A percentile compares a stretch with the other conserved stretches of the same genome.
These are phyloP conservation scores for Geophilus truncorum DNA, from an alignment of 2,888 invertebrate genomes.

Conservation along the genomic window DNA sequence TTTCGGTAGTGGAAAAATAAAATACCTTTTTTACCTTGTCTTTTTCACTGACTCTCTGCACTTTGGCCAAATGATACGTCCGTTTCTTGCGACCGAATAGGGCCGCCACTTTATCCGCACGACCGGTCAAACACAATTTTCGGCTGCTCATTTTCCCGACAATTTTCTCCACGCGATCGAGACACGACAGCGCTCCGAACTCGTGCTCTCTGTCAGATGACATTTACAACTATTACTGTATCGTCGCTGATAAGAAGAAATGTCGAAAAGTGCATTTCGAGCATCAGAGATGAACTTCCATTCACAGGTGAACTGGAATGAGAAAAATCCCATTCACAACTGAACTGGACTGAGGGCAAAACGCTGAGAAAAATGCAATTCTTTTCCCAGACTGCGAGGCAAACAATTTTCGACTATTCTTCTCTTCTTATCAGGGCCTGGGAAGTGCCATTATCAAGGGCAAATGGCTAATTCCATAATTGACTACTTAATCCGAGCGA, in stretches of 20 bases:
- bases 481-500: neutral
- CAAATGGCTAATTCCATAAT: neutral
- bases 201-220: neutral
- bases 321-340: too few relatives aligned
- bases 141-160: neutral
- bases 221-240: neutral
- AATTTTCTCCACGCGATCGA: neutral
- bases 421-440: neutral
- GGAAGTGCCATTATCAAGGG: neutral
- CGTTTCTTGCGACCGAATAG: neutral
- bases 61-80: neutral
- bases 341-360: too few relatives aligned
- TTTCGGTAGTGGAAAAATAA: too few relatives aligned
- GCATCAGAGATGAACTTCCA: too few relatives aligned
- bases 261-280: constrained; percentile 25
- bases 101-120: neutral
- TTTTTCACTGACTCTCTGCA: neutral
- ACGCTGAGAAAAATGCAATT: too few relatives aligned
- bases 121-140: neutral
- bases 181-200: neutral
- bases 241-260: neutral
- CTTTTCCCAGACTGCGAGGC: too few relatives aligned
- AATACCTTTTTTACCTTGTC: neutral
- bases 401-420: too few relatives aligned
- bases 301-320: too few relatives aligned